phyloP scores from a whole-genome alignment of 64 coral and sea anemone genomes.

The Porites lutea region DNA sequence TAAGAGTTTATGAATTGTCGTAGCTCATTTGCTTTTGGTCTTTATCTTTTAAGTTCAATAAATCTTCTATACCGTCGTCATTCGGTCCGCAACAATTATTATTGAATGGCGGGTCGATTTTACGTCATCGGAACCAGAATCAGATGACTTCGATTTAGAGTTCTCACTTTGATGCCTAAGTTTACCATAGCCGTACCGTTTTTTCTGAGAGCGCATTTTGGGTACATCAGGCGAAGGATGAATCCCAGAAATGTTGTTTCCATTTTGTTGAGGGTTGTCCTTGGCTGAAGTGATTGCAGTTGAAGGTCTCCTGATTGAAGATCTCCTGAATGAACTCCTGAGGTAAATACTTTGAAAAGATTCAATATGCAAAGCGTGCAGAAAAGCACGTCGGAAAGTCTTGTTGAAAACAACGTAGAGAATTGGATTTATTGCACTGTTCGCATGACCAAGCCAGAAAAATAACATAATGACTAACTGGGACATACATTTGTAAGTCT shows the following conservation, averaged over 20 bases:
- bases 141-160: constrained; percentile 6
- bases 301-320: neutral
- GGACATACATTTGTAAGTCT: constrained; percentile 54
- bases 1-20: no score
- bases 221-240: neutral
- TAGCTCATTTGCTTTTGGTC: no score
- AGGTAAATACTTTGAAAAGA: constrained; percentile 28
- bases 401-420: constrained; percentile 94
- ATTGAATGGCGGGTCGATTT: neutral
- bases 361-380: constrained; percentile 78
- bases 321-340: neutral
- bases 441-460: constrained; percentile 89
- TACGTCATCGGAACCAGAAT: neutral
- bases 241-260: neutral
- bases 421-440: constrained; percentile 80
- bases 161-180: neutral
- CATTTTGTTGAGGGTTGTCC: neutral
- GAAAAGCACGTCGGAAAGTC: constrained; percentile 85
- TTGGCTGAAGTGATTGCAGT: neutral
- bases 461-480: constrained; percentile 35
- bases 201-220: neutral
- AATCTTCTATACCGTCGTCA: constrained; percentile 3
- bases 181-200: constrained; percentile 11
- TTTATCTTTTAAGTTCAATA: neutral
- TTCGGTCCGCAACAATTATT: constrained; percentile 15